These are phyloP conservation scores for Virgularia gustaviana DNA, from an alignment of 92 coral and sea anemone species.

Conservation along the genomic window DNA sequence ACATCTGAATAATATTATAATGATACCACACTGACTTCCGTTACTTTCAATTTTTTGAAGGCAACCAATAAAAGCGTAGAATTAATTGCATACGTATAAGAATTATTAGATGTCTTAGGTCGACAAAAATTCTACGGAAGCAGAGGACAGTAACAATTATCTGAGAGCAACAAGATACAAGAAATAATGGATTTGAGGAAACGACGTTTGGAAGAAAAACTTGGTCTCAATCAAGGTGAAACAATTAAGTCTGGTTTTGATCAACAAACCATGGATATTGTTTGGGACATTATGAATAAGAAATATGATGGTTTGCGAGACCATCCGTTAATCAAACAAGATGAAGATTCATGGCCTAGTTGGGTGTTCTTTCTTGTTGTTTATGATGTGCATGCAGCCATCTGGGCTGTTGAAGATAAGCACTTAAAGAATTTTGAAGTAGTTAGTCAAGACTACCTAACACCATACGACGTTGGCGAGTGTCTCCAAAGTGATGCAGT, in stretches of 20 bases:
- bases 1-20: too few relatives aligned
- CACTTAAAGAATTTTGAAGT: constrained; percentile 44
- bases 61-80: too few relatives aligned
- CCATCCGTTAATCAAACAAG: constrained; percentile 53
- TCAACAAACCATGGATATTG: constrained; percentile 55
- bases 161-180: too few relatives aligned
- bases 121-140: too few relatives aligned
- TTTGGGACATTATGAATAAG: constrained; percentile 59
- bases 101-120: too few relatives aligned
- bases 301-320: constrained; percentile 54
- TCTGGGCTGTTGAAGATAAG: constrained; percentile 63
- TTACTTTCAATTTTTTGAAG: too few relatives aligned
- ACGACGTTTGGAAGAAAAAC: constrained; percentile 58
- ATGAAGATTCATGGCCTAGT: constrained; percentile 55
- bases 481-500: constrained; percentile 45
- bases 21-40: too few relatives aligned
- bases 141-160: too few relatives aligned
- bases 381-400: constrained; percentile 55
- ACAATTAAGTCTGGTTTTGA: constrained; percentile 62
- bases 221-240: constrained; percentile 55
- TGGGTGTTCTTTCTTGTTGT: constrained; percentile 63
- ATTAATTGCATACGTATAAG: too few relatives aligned
- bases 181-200: too few relatives aligned
- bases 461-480: constrained; percentile 55
- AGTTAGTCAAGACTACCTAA: constrained; percentile 50